Conservation (phyloP, 2,888 invertebrate species). For the Drosophila fungiperda region DNA sequence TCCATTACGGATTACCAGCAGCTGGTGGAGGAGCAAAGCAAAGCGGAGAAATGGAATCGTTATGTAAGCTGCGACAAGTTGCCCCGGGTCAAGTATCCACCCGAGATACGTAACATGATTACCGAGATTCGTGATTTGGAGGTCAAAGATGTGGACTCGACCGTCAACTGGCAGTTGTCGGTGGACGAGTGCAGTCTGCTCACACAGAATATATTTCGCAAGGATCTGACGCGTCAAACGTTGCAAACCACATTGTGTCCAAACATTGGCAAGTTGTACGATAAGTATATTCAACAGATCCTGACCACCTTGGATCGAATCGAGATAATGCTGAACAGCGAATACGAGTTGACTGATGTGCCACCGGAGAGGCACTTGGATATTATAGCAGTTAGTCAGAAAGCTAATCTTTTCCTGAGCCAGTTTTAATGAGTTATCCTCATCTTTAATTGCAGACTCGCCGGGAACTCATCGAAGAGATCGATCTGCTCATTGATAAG, state of each 20-base stretch:
- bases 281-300: slow-evolving; percentile 52
- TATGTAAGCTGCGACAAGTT: slow-evolving; percentile 74
- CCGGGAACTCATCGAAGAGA: slow-evolving; percentile 44
- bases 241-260: slow-evolving; percentile 42
- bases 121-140: slow-evolving; percentile 56
- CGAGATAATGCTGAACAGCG: slow-evolving; percentile 29
- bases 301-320: slow-evolving; percentile 41
- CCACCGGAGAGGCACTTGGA: slow-evolving; percentile 26
- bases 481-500: slow-evolving; percentile 52
- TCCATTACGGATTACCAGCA: slow-evolving; percentile 38
- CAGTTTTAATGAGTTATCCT: neutral
- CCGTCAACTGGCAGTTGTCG: slow-evolving; percentile 69
- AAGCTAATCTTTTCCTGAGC: neutral
- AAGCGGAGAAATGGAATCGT: slow-evolving; percentile 59
- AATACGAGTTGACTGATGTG: slow-evolving; percentile 34
- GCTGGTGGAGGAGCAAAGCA: slow-evolving; percentile 34
- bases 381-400: slow-evolving; percentile 34
- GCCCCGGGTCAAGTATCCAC: slow-evolving; percentile 67
- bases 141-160: slow-evolving; percentile 14
- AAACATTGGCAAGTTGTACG: slow-evolving; percentile 68
- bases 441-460: slow-evolving; percentile 38
- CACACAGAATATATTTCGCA: slow-evolving; percentile 60
- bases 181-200: slow-evolving; percentile 78
- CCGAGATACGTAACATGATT: slow-evolving; percentile 68
- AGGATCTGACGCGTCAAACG: slow-evolving; percentile 62